Conservation (phyloP, 92 coral and sea anemone species). For the Zoanthus sociatus region DNA sequence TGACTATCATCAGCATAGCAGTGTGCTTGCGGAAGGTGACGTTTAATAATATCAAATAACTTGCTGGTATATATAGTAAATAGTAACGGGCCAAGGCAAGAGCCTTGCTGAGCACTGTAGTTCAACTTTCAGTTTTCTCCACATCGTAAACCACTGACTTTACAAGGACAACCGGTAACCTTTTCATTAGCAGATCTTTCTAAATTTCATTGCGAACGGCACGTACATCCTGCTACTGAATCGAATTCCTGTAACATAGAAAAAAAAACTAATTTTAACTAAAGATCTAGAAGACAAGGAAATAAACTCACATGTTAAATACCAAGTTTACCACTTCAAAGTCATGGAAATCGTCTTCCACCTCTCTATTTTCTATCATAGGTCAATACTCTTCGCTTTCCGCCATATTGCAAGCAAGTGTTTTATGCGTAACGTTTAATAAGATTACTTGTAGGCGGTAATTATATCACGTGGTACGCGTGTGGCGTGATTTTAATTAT, state of each 20-base stretch:
- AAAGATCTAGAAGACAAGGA: neutral
- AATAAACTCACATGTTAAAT: neutral
- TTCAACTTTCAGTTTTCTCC: constrained; percentile 22
- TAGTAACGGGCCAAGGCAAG: too few relatives aligned
- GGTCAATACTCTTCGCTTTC: constrained; percentile 14
- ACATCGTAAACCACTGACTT: constrained; percentile 37
- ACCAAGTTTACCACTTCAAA: constrained; percentile 27
- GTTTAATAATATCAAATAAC: too few relatives aligned
- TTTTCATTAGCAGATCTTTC: constrained; percentile 40
- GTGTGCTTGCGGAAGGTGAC: too few relatives aligned
- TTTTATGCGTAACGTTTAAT: constrained; percentile 1
- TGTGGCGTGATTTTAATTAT: neutral
- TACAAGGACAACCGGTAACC: constrained; percentile 51
- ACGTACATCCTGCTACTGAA: constrained; percentile 6
- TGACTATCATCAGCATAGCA: too few relatives aligned
- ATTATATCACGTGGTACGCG: constrained; percentile 31
- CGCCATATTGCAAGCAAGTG: constrained; percentile 23
- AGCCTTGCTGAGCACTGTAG: too few relatives aligned
- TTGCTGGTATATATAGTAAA: too few relatives aligned
- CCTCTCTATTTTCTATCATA: constrained; percentile 28
- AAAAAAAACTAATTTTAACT: neutral
- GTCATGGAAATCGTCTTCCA: neutral
- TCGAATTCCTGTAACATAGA: constrained; percentile 30
- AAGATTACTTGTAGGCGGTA: neutral
- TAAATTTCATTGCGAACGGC: constrained; percentile 44